Conservation (phyloP, 2,797 vertebrate genomes). For the Muscicapa striata region DNA sequence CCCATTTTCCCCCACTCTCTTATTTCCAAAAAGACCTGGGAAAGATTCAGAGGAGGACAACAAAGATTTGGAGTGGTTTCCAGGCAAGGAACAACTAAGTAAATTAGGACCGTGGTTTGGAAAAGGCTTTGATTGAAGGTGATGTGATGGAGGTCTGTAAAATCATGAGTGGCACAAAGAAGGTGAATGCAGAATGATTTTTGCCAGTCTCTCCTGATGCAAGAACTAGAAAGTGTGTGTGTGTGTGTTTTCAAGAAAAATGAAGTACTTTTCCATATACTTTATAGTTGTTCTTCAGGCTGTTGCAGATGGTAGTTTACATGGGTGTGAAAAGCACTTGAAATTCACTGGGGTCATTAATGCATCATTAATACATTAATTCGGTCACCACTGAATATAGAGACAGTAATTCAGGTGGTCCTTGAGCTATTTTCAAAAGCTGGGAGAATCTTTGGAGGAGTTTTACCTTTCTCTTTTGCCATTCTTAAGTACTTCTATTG, state of each 20-base stretch:
- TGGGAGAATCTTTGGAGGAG: neutral
- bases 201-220: neutral
- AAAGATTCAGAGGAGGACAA: neutral
- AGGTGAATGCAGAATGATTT: slow-evolving; percentile 10
- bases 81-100: neutral
- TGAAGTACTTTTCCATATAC: neutral
- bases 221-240: neutral
- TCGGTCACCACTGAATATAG: neutral
- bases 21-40: neutral
- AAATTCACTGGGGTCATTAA: neutral
- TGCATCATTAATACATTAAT: neutral
- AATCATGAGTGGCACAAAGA: neutral
- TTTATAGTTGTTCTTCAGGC: neutral
- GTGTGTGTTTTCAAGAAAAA: neutral
- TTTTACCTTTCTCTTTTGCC: neutral
- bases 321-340: neutral
- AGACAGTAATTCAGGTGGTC: neutral
- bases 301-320: neutral
- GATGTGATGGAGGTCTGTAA: neutral
- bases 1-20: neutral
- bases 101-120: slow-evolving; percentile 18
- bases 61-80: neutral
- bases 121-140: slow-evolving; percentile 20
- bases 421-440: neutral
- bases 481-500: neutral